Evolutionary conservation across 2,113 vertebrate genomes (phyloP), one percentile per base, ranked within the genome.

Genomic region (Zosterops pallidus): DNA sequence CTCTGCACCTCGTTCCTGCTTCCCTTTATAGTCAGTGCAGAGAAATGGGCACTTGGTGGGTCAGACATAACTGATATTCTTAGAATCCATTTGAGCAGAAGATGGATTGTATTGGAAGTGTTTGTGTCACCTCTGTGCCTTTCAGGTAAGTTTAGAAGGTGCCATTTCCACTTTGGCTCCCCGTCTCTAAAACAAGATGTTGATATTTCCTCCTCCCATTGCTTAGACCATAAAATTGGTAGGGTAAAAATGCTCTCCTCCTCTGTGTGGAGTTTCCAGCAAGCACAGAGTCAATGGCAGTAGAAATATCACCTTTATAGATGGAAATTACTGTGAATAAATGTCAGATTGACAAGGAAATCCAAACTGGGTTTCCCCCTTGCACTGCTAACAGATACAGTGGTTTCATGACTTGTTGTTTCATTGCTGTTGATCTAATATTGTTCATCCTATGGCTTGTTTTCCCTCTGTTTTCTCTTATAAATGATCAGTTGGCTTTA

Each of bases 401-500:
- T 52, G 7, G 4, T 65, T 83, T 88, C 28, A 23, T 28, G 60
- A 42, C 59, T 82, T 37, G 5, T 31, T 62, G 21, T 8, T 35
- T 89, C 75, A 11, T 23, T 83, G 47, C 16, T 86, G 21, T 55
- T 70, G 44, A 20, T 44, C 37, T 83, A 26, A 44, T 5, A 42
- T 84, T 83, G 25, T 53, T 92, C 28, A 57, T 67, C 52, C 89
- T 19, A 59, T 14, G 52, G 17, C 41, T 37, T 50, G 13, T 72
- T 77, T 86, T 62, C 23, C 26, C 47, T 83, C 50, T 91, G 31
- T 83, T 94, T 85, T 72, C 62, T 95, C 52, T 75, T 57, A 6
- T 41, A 90, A 97, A 88, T 50, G 39, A 50, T 74, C 83, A 99
- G 98, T 98, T 97, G 98, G 98, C 72, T 99, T 98, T 94, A 98